Evolutionary conservation across 2,113 vertebrate genomes (phyloP).

Genomic region (Aldabrachelys gigantea): DNA sequence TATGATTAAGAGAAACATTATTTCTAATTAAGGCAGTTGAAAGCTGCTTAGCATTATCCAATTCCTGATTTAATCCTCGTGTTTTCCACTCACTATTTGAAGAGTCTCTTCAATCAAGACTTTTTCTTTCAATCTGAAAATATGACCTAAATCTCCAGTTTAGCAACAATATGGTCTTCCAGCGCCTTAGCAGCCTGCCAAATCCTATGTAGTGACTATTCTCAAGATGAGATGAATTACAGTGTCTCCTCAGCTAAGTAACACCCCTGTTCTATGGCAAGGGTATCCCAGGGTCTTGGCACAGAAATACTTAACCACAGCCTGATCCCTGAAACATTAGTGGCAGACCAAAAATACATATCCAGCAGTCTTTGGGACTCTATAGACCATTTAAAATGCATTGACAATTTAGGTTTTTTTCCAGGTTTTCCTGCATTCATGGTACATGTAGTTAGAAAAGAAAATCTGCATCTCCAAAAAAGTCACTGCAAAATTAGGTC

Average conservation of each 20-base stretch:
- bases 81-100: slow-evolving; percentile 44
- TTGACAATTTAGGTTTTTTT: background rate
- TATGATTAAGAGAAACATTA: slow-evolving; percentile 28
- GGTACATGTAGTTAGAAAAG: background rate
- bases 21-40: slow-evolving; percentile 39
- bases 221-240: background rate
- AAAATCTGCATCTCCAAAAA: background rate
- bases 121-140: slow-evolving; percentile 42
- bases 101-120: slow-evolving; percentile 26
- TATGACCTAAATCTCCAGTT: slow-evolving; percentile 17
- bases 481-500: background rate
- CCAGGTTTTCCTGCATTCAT: background rate
- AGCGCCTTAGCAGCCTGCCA: slow-evolving; percentile 8
- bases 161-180: slow-evolving; percentile 2
- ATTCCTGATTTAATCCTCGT: slow-evolving; percentile 41
- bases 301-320: background rate
- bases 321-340: background rate
- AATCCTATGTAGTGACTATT: slow-evolving; percentile 1
- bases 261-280: background rate
- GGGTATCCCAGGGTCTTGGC: background rate
- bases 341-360: background rate
- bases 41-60: slow-evolving; percentile 43
- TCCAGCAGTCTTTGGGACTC: background rate
- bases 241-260: background rate
- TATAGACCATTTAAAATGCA: background rate